Percentiles rank a stretch among this genome's conserved stretches.
These are phyloP conservation scores for Schrankia costaestrigalis DNA, from an alignment of 2,888 invertebrate genomes.

Conservation along the genomic window DNA sequence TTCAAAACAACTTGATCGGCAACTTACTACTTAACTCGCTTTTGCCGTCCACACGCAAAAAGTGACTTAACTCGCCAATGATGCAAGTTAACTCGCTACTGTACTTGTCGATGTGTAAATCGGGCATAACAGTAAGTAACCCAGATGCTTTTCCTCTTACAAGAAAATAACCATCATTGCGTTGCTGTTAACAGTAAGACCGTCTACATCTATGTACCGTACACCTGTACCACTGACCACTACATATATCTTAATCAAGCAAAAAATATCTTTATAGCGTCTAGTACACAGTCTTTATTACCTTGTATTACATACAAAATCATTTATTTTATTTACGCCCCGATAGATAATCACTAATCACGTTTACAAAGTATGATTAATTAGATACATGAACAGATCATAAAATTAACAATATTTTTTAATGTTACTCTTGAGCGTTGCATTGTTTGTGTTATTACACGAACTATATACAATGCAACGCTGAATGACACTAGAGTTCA, in stretches of 20 bases:
- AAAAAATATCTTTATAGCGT: slow-evolving; percentile 7
- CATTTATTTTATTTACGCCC: slow-evolving; percentile 20
- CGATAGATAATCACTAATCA: slow-evolving; percentile 26
- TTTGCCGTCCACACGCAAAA: too few relatives aligned
- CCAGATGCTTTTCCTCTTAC: slow-evolving; percentile 34
- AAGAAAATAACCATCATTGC: slow-evolving; percentile 39
- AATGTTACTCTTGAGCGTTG: background rate
- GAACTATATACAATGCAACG: too few relatives aligned
- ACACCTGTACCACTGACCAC: slow-evolving; percentile 46
- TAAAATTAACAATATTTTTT: background rate
- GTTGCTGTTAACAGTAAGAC: slow-evolving; percentile 48
- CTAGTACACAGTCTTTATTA: slow-evolving; percentile 13
- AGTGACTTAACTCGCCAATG: too few relatives aligned
- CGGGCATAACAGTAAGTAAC: slow-evolving; percentile 33
- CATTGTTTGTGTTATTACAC: too few relatives aligned
- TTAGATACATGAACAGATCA: slow-evolving; percentile 46
- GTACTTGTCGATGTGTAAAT: too few relatives aligned
- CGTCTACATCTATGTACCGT: slow-evolving; percentile 49
- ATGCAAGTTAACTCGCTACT: too few relatives aligned
- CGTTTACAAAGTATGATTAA: slow-evolving; percentile 29
- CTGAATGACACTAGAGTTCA: too few relatives aligned
- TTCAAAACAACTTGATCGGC: too few relatives aligned
- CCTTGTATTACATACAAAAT: slow-evolving; percentile 9
- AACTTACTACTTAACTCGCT: too few relatives aligned
- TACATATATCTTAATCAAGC: slow-evolving; percentile 4